Conservation (phyloP, 2,797 vertebrate genomes). For the Hemibagrus guttatus region DNA sequence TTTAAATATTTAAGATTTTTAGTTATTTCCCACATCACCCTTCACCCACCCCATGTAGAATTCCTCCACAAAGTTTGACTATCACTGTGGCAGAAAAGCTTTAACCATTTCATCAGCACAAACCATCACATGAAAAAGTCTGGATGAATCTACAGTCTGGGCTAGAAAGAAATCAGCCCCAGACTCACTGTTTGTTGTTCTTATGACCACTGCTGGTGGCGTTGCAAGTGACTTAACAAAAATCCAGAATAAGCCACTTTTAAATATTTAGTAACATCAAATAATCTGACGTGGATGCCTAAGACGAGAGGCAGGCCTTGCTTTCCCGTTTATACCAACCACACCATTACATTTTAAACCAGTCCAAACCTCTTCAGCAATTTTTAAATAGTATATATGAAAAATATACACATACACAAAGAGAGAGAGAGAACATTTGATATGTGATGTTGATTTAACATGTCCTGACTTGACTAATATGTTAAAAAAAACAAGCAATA, state of each 20-base stretch:
- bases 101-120: too few species aligned
- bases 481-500: neutral
- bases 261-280: neutral
- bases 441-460: neutral
- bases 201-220: too few species aligned
- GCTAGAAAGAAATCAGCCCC: neutral
- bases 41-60: neutral
- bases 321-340: neutral
- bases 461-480: slow-evolving; percentile 13
- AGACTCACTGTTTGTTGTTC: neutral
- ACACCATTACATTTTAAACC: neutral
- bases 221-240: neutral
- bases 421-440: neutral
- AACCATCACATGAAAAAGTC: neutral
- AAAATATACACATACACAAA: neutral
- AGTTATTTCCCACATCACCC: neutral
- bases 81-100: neutral
- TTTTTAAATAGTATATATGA: neutral
- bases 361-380: neutral
- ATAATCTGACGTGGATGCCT: neutral
- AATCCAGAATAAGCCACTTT: neutral
- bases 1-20: neutral
- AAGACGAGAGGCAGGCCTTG: neutral
- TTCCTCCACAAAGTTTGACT: neutral
- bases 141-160: neutral